These are phyloP conservation scores for Chloroclysta siterata DNA, from an alignment of 2,888 invertebrate genomes.

Conservation along the genomic window DNA sequence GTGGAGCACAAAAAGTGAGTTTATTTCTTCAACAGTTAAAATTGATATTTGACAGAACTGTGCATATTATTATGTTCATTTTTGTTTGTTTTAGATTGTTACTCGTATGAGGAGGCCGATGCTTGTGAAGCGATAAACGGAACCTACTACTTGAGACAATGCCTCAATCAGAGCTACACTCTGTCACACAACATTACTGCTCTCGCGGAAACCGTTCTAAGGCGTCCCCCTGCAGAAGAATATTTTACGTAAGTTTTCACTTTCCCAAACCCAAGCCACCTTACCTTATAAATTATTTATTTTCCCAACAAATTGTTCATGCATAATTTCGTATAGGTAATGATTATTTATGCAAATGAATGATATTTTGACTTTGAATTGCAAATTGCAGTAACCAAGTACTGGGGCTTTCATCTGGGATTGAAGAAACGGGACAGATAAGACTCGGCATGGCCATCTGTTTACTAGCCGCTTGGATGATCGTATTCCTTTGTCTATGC, in stretches of 20 bases:
- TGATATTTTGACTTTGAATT: conserved; percentile 27
- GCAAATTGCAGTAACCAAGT: conserved; percentile 84
- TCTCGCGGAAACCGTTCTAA: conserved; percentile 82
- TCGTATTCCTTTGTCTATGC: conserved; percentile 91
- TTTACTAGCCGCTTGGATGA: conserved; percentile 90
- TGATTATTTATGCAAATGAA: conserved; percentile 21
- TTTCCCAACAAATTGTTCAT: conserved; percentile 18
- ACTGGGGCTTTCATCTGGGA: conserved; percentile 88
- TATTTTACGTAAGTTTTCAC: conserved; percentile 86
- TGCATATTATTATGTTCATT: not conserved
- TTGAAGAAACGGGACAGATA: conserved; percentile 88
- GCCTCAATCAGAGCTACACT: conserved; percentile 85
- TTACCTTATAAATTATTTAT: conserved; percentile 27
- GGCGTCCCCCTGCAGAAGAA: conserved; percentile 89
- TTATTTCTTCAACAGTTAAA: not conserved
- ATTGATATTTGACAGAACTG: not conserved
- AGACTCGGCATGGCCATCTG: conserved; percentile 89
- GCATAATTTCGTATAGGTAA: conserved; percentile 24
- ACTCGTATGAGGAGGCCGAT: conserved; percentile 88
- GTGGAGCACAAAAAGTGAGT: conserved; percentile 88
- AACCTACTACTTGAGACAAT: conserved; percentile 86
- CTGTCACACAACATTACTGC: conserved; percentile 82
- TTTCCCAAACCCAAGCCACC: conserved; percentile 19
- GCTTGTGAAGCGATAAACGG: conserved; percentile 85
- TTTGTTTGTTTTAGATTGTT: conserved; percentile 83